These are phyloP conservation scores for Dallia pectoralis DNA, from an alignment of 2,797 vertebrate genomes.

Conservation along the genomic window DNA sequence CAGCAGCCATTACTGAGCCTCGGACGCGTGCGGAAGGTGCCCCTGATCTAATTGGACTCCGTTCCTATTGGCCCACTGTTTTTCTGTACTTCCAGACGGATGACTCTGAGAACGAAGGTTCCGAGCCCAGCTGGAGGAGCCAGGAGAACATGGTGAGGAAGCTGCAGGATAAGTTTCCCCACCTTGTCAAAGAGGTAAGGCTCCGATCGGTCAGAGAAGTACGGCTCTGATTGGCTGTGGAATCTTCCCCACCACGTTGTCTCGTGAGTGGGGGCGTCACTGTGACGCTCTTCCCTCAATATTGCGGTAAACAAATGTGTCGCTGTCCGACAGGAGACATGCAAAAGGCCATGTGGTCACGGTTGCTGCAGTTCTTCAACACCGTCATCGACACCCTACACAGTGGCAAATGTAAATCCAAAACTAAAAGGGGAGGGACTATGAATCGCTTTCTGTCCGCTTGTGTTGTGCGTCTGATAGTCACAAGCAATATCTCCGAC, in stretches of 20 bases:
- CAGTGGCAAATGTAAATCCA: not conserved
- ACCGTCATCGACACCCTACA: not conserved
- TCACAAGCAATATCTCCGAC: too few relatives aligned
- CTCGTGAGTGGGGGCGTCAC: too few relatives aligned
- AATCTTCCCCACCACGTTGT: not conserved
- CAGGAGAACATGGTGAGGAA: conserved; percentile 79
- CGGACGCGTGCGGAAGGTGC: conserved; percentile 8
- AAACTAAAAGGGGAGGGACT: too few relatives aligned
- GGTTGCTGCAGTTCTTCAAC: not conserved
- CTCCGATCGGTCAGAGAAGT: too few relatives aligned
- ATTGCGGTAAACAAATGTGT: not conserved
- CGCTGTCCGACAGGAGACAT: too few relatives aligned
- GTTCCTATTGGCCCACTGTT: not conserved
- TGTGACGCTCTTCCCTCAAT: not conserved
- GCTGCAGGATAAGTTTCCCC: conserved; percentile 78
- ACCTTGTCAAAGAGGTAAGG: conserved; percentile 80
- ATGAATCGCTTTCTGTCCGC: too few relatives aligned
- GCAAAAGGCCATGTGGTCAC: not conserved
- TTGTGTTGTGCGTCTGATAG: too few relatives aligned
- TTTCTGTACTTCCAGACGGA: conserved; percentile 58
- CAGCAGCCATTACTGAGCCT: conserved; percentile 11
- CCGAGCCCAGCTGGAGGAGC: conserved; percentile 72
- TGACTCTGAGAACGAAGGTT: conserved; percentile 66
- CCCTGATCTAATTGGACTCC: not conserved
- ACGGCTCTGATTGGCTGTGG: not conserved